Conservation (phyloP, 2,888 invertebrate species). For the Drosophila monieri region DNA sequence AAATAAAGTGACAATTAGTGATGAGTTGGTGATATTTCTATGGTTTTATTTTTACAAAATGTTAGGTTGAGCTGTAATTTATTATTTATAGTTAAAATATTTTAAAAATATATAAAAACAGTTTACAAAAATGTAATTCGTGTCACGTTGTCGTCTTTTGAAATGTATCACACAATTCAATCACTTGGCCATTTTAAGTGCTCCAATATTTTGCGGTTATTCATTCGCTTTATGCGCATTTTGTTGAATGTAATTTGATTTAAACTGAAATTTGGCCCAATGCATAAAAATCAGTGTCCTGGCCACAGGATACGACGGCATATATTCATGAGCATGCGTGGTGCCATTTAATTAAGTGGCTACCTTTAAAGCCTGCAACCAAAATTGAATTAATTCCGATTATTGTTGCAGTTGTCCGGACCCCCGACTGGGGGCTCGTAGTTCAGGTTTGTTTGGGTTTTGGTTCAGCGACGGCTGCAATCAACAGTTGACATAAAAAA, state of each 20-base stretch:
- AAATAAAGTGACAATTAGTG: slow-evolving; percentile 3
- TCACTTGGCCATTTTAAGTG: slow-evolving; percentile 76
- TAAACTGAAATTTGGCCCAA: slow-evolving; percentile 40
- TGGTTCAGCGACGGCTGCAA: slow-evolving; percentile 33
- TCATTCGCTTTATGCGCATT: slow-evolving; percentile 71
- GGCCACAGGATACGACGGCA: slow-evolving; percentile 45
- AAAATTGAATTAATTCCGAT: slow-evolving; percentile 65
- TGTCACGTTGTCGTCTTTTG: slow-evolving; percentile 1
- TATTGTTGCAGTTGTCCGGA: slow-evolving; percentile 34
- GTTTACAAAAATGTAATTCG: neutral
- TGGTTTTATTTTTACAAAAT: neutral
- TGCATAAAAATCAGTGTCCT: slow-evolving; percentile 33
- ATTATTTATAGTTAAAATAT: neutral
- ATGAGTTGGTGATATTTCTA: neutral
- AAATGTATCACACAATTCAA: slow-evolving; percentile 63
- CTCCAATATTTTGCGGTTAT: slow-evolving; percentile 72
- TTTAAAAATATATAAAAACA: too few relatives aligned
- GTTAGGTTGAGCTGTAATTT: neutral
- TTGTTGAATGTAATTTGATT: slow-evolving; percentile 76
- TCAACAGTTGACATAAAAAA: slow-evolving; percentile 60
- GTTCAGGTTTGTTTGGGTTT: neutral
- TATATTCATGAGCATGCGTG: slow-evolving; percentile 31
- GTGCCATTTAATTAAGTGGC: slow-evolving; percentile 66
- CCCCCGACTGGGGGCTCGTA: too few relatives aligned
- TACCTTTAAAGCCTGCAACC: slow-evolving; percentile 51